phyloP scores from a whole-genome alignment of 2,797 vertebrate species.

The Pelochelys cantorii region DNA sequence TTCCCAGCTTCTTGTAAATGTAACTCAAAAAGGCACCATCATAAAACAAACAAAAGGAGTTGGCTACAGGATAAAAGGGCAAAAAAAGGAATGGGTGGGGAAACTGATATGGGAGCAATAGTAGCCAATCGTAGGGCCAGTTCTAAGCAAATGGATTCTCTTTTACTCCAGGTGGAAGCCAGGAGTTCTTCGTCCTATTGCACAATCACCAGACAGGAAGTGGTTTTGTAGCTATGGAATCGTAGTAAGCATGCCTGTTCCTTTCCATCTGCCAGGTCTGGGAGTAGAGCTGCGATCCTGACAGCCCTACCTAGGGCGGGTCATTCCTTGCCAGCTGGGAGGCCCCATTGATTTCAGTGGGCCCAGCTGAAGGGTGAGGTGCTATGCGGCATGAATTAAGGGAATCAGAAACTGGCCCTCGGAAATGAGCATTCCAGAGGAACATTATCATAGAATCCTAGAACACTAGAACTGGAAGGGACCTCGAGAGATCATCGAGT shows the following conservation, averaged over 20 bases:
- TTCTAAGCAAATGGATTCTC: constrained; percentile 24
- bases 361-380: background rate
- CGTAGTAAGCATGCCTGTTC: background rate
- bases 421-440: constrained; percentile 70
- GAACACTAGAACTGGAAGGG: no score
- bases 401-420: constrained; percentile 52
- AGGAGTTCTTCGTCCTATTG: constrained; percentile 36
- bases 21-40: constrained; percentile 35
- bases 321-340: constrained; percentile 29
- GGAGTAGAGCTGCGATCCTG: constrained; percentile 37
- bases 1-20: background rate
- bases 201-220: background rate
- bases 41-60: constrained; percentile 41
- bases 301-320: background rate
- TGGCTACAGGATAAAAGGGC: constrained; percentile 64
- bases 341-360: constrained; percentile 6
- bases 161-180: constrained; percentile 47
- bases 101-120: constrained; percentile 11
- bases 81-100: constrained; percentile 25
- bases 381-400: constrained; percentile 37
- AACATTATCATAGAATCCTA: constrained; percentile 16
- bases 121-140: constrained; percentile 2
- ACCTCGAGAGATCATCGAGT: no score
- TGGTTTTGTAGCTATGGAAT: background rate
- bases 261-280: background rate